Percentiles rank a stretch among this genome's conserved stretches.
Evolutionary conservation across 2,888 invertebrate genomes (phyloP).

Genomic region (Laspeyria flexula): DNA sequence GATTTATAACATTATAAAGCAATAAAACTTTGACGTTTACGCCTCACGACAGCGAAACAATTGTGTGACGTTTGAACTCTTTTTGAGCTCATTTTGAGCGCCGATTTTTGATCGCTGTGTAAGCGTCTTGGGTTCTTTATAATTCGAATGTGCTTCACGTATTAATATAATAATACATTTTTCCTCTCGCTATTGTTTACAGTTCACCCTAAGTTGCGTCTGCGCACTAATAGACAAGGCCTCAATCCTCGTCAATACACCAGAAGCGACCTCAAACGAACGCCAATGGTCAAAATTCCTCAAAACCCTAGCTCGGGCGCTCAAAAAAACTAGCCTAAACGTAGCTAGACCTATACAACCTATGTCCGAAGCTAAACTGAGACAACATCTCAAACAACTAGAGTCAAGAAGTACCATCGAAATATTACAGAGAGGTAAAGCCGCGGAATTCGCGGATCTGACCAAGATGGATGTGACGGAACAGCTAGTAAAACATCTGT

Average conservation of each 20-base stretch:
- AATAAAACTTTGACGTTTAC: too few species aligned
- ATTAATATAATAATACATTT: too few species aligned
- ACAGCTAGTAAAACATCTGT: slow-evolving; percentile 69
- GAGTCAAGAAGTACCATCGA: slow-evolving; percentile 75
- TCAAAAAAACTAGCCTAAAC: slow-evolving; percentile 64
- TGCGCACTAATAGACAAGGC: slow-evolving; percentile 73
- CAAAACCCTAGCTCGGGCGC: slow-evolving; percentile 77
- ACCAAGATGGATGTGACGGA: slow-evolving; percentile 69
- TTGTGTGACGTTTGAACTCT: too few species aligned
- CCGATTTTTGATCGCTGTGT: too few species aligned
- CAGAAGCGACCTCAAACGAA: slow-evolving; percentile 75
- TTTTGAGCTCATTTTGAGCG: too few species aligned
- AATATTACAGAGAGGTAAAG: slow-evolving; percentile 73
- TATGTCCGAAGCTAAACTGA: slow-evolving; percentile 55
- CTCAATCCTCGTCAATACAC: slow-evolving; percentile 63
- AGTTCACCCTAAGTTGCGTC: slow-evolving; percentile 75
- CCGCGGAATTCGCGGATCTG: slow-evolving; percentile 71
- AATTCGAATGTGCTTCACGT: too few species aligned
- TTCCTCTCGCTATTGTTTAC: slow-evolving; percentile 43
- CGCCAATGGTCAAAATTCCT: slow-evolving; percentile 86
- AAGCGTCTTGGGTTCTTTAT: too few species aligned
- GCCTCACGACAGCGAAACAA: too few species aligned
- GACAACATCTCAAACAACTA: slow-evolving; percentile 66
- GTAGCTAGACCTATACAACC: slow-evolving; percentile 66
- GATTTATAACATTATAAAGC: too few species aligned